Percentiles rank a stretch among this genome's conserved stretches.
Evolutionary conservation across 2,113 vertebrate species (phyloP).

Genomic region (Menidia beryllina): DNA sequence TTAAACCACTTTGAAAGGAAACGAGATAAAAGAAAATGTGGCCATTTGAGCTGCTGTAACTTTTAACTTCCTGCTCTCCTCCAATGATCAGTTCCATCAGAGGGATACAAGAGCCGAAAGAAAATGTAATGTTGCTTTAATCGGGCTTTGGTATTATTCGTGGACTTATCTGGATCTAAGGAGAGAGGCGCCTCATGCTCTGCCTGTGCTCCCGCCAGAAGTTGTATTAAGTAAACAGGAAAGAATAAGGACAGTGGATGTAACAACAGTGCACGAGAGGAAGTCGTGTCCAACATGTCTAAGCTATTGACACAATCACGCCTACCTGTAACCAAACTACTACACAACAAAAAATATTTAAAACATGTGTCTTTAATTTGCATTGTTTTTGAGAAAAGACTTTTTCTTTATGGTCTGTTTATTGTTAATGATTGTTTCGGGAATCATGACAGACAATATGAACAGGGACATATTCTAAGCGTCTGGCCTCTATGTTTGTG

Average conservation of each 20-base stretch:
- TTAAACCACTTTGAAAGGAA: constrained; percentile 56
- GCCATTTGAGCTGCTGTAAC: constrained; percentile 47
- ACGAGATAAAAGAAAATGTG: constrained; percentile 53
- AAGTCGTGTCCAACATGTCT: constrained; percentile 20
- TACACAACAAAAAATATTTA: too few relatives aligned
- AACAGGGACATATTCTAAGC: not conserved
- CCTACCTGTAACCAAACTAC: not conserved
- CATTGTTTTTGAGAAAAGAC: not conserved
- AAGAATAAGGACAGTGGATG: constrained; percentile 47
- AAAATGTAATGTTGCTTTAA: constrained; percentile 19
- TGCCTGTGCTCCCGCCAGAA: constrained; percentile 37
- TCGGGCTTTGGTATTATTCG: constrained; percentile 20
- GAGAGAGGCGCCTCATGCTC: constrained; percentile 10
- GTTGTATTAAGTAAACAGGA: constrained; percentile 60
- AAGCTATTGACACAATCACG: constrained; percentile 14
- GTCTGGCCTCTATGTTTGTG: not conserved
- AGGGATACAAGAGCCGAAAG: constrained; percentile 21
- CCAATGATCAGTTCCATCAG: constrained; percentile 49
- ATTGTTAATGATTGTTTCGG: not conserved
- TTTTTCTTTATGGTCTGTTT: not conserved
- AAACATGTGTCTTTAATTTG: too few relatives aligned
- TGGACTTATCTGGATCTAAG: constrained; percentile 30
- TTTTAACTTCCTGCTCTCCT: constrained; percentile 47
- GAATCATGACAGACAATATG: not conserved
- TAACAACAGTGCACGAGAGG: constrained; percentile 32